These are phyloP conservation scores for Sceloporus tristichus DNA, from an alignment of 2,113 vertebrate genomes.

Conservation along the genomic window DNA sequence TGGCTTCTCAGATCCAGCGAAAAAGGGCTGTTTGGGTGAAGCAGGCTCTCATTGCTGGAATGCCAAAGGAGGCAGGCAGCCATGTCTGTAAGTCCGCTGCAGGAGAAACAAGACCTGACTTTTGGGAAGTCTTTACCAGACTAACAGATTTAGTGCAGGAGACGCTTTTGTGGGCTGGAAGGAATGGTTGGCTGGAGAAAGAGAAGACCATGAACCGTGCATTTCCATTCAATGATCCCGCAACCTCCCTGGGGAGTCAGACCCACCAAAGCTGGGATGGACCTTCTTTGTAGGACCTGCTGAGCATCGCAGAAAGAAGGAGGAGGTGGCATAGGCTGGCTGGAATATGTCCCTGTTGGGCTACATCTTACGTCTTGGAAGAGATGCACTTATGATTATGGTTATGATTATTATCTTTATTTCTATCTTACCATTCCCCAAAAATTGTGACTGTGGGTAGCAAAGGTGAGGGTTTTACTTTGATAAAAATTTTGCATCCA, in stretches of 20 bases:
- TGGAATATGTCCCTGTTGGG: background rate
- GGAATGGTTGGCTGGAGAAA: background rate
- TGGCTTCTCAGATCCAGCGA: accelerated
- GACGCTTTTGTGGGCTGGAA: slow-evolving; percentile 44
- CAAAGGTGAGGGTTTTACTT: too few species aligned
- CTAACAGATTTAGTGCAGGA: background rate
- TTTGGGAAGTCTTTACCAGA: background rate
- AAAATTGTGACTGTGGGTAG: too few species aligned
- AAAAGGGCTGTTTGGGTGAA: slow-evolving; percentile 31
- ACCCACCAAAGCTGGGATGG: too few species aligned
- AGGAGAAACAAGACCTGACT: background rate
- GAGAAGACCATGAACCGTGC: slow-evolving; percentile 25
- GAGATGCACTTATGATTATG: too few species aligned
- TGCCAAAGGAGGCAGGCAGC: slow-evolving; percentile 13
- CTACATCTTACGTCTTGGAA: too few species aligned
- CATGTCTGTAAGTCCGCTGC: background rate
- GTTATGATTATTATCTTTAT: too few species aligned
- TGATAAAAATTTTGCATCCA: too few species aligned
- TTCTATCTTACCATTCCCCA: too few species aligned
- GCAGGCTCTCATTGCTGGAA: background rate
- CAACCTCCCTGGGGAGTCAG: background rate
- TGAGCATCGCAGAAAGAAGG: too few species aligned
- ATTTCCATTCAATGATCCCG: background rate
- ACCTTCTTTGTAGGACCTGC: background rate
- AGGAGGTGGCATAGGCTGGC: too few species aligned